Evolutionary conservation across 2,888 invertebrate genomes (phyloP).

Genomic region (Cepaea hortensis): DNA sequence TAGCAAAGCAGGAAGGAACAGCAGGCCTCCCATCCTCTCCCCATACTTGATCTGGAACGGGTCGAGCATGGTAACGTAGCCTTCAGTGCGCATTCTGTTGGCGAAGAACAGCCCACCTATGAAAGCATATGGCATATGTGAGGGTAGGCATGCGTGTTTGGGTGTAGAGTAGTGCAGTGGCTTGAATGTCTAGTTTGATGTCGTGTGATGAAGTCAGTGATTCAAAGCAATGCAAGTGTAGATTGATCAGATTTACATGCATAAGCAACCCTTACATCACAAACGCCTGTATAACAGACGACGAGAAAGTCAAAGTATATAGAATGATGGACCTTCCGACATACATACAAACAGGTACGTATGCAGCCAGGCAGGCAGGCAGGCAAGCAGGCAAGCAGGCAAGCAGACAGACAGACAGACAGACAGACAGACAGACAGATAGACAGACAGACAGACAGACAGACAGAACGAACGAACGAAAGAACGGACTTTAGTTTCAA

Average conservation of each 20-base stretch:
- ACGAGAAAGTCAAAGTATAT: too few species aligned
- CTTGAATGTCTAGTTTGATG: too few species aligned
- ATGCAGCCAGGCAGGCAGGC: not conserved
- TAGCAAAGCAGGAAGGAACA: slow-evolving; percentile 96
- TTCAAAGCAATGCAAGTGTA: too few species aligned
- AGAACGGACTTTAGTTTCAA: too few species aligned
- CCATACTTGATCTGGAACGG: slow-evolving; percentile 97
- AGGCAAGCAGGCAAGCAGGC: too few species aligned
- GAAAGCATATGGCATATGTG: not conserved
- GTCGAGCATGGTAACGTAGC: slow-evolving; percentile 98
- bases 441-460: not conserved
- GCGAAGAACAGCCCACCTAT: slow-evolving; percentile 98
- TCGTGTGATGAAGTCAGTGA: too few species aligned
- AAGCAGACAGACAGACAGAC: not conserved
- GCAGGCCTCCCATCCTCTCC: slow-evolving; percentile 95
- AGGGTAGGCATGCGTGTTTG: not conserved
- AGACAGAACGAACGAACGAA: too few species aligned
- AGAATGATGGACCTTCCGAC: not conserved
- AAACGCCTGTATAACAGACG: too few species aligned
- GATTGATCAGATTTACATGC: too few species aligned
- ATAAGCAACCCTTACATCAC: too few species aligned
- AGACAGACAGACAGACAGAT: not conserved
- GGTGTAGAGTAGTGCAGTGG: too few species aligned
- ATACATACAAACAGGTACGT: not conserved
- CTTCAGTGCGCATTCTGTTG: slow-evolving; percentile 96